These are phyloP conservation scores for Eudyptes chrysolophus DNA, from an alignment of 2,113 vertebrate species.

Conservation along the genomic window DNA sequence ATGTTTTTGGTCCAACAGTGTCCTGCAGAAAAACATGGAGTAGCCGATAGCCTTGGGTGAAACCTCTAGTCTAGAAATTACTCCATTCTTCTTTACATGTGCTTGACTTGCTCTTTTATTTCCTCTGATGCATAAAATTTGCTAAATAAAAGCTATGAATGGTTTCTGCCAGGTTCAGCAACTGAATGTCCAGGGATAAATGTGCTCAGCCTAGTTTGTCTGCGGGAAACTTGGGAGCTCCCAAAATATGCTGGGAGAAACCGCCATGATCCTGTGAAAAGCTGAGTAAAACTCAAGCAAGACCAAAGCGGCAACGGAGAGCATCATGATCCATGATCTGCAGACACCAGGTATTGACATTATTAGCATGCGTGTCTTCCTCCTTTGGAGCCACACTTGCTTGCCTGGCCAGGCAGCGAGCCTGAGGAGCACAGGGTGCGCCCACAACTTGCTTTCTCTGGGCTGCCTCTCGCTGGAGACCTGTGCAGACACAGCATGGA, in stretches of 20 bases:
- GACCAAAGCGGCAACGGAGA: background rate
- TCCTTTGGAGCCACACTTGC: background rate
- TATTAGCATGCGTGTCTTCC: background rate
- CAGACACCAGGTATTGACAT: background rate
- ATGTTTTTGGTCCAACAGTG: background rate
- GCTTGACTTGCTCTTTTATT: slow-evolving; percentile 11
- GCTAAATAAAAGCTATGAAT: background rate
- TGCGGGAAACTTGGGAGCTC: background rate
- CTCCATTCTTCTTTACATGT: background rate
- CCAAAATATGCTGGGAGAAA: background rate
- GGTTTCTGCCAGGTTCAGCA: background rate
- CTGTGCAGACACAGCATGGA: background rate
- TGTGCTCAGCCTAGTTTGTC: background rate
- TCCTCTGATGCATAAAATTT: background rate
- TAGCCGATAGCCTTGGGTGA: background rate
- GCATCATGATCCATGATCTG: background rate
- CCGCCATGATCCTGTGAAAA: background rate
- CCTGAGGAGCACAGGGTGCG: accelerated
- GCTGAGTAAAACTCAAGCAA: background rate
- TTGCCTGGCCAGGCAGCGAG: accelerated
- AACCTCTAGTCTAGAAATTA: background rate
- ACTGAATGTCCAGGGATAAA: background rate
- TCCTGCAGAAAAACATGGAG: background rate
- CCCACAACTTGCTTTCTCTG: background rate
- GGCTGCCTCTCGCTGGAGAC: background rate